phyloP scores from a whole-genome alignment of 1,140 invertebrate genomes.

The Magallana angulata region DNA sequence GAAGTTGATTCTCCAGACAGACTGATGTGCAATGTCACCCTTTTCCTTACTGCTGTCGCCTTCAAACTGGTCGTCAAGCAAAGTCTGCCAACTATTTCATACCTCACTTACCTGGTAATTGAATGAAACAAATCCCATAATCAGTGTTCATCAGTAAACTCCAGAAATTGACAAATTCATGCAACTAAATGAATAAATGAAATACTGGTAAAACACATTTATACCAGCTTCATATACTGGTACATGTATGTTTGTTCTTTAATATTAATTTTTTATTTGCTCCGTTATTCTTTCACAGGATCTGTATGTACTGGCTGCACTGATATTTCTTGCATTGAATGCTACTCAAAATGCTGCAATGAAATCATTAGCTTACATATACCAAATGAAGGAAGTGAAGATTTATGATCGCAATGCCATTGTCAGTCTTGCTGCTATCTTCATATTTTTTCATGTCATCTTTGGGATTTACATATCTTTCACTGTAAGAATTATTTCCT shows the following conservation, averaged over 20 bases:
- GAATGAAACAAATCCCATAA: too few relatives aligned
- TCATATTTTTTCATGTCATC: conserved; percentile 68
- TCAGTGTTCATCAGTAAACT: too few relatives aligned
- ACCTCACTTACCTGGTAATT: conserved; percentile 76
- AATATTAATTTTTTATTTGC: too few relatives aligned
- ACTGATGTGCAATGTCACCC: conserved; percentile 72
- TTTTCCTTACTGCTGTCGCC: conserved; percentile 77
- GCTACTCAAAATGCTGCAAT: conserved; percentile 68
- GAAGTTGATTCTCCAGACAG: conserved; percentile 67
- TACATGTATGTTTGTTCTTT: neutral
- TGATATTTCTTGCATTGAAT: conserved; percentile 69
- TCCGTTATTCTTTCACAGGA: conserved; percentile 59
- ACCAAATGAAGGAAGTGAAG: conserved; percentile 46
- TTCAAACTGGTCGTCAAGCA: conserved; percentile 77
- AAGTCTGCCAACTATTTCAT: conserved; percentile 75
- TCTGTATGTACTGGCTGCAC: conserved; percentile 69
- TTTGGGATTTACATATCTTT: conserved; percentile 67
- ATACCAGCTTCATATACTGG: too few relatives aligned
- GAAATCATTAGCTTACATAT: conserved; percentile 53
- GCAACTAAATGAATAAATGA: too few relatives aligned
- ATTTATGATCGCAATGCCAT: conserved; percentile 66
- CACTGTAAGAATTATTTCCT: conserved; percentile 63
- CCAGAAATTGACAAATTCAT: too few relatives aligned
- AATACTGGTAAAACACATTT: too few relatives aligned
- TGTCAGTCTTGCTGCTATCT: conserved; percentile 54